phyloP scores from a whole-genome alignment of 2,113 vertebrate genomes.

The Meleagris gallopavo region DNA sequence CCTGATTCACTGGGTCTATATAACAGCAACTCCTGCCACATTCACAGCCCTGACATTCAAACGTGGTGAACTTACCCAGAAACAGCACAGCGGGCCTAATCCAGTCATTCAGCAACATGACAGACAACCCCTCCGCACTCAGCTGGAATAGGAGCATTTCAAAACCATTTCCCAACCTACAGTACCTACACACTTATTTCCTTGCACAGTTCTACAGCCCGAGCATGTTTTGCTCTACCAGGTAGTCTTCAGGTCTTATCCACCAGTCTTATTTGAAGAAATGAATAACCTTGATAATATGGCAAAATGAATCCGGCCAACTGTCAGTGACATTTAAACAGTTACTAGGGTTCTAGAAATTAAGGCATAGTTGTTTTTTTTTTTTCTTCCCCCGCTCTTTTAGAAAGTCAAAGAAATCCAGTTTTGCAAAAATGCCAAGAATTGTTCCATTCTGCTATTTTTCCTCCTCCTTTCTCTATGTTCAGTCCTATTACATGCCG shows the following conservation, averaged over 20 bases:
- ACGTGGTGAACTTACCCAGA: background rate
- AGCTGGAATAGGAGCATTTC: background rate
- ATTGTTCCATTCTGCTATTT: constrained; percentile 34
- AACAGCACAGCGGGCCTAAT: background rate
- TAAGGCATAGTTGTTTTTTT: background rate
- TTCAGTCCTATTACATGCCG: constrained; percentile 1
- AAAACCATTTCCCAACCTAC: background rate
- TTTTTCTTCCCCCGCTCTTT: background rate
- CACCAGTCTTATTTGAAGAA: background rate
- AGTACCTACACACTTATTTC: background rate
- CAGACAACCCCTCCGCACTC: accelerated
- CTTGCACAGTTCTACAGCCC: background rate
- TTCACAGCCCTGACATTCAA: background rate
- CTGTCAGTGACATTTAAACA: background rate
- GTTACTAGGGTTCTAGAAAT: background rate
- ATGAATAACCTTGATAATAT: background rate
- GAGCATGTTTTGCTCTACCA: background rate
- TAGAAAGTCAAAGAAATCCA: background rate
- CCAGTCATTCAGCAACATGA: background rate
- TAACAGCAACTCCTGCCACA: background rate
- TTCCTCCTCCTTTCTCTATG: constrained; percentile 13
- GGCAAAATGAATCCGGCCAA: background rate
- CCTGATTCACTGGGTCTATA: background rate
- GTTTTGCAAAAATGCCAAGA: constrained; percentile 5
- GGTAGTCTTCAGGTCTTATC: background rate